phyloP scores from a whole-genome alignment of 2,888 invertebrate species.

The Volucella bombylans region DNA sequence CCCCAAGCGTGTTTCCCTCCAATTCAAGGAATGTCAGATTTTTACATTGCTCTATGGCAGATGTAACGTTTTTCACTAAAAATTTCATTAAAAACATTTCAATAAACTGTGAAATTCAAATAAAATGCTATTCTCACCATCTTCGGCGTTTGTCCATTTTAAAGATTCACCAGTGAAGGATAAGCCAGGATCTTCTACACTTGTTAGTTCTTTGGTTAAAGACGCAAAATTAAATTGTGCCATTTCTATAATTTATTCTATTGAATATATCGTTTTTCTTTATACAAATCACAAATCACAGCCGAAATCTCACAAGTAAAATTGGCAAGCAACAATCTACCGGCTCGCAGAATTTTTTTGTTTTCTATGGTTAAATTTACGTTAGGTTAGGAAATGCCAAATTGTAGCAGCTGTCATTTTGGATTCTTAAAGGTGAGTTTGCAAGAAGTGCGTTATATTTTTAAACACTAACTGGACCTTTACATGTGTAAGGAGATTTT shows the following conservation, averaged over 20 bases:
- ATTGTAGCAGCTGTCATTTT: constrained; percentile 33
- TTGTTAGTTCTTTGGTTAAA: constrained; percentile 73
- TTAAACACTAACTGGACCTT: no score
- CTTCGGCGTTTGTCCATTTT: constrained; percentile 89
- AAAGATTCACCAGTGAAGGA: constrained; percentile 91
- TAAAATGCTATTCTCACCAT: constrained; percentile 85
- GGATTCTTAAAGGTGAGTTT: constrained; percentile 3
- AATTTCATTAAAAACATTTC: constrained; percentile 14
- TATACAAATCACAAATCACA: constrained; percentile 9
- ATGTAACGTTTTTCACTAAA: constrained; percentile 88
- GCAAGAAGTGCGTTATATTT: neutral
- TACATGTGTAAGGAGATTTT: no score
- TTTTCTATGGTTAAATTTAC: constrained; percentile 9
- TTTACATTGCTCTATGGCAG: constrained; percentile 88
- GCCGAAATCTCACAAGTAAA: neutral
- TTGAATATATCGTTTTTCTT: neutral
- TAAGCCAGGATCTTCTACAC: constrained; percentile 84
- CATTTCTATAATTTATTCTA: constrained; percentile 15
- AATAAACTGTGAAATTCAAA: constrained; percentile 7
- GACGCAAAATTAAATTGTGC: constrained; percentile 37
- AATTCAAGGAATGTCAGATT: constrained; percentile 89
- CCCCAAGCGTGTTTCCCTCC: constrained; percentile 96
- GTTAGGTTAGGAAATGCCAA: constrained; percentile 29
- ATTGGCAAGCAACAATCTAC: neutral
- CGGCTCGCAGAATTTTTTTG: no score